phyloP scores from a whole-genome alignment of 1,140 invertebrate genomes.

The Bemisia tabaci region DNA sequence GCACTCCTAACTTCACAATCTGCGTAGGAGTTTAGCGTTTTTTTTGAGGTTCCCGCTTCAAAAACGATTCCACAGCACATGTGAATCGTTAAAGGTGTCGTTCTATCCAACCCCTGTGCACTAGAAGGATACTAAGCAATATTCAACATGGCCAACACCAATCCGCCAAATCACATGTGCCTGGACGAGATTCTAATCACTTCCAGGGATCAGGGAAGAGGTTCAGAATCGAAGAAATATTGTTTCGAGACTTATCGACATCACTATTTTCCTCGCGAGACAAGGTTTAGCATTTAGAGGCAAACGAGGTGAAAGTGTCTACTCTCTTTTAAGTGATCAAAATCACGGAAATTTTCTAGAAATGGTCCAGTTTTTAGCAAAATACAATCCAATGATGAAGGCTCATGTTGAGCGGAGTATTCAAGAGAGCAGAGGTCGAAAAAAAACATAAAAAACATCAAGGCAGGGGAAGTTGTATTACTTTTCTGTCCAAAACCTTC shows the following conservation, averaged over 20 bases:
- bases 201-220: neutral
- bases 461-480: neutral
- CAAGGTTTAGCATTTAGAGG: conserved; percentile 8
- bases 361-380: conserved; percentile 2
- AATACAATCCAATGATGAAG: conserved; percentile 1
- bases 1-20: too few relatives aligned
- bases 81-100: too few relatives aligned
- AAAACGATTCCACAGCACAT: too few relatives aligned
- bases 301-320: neutral
- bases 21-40: too few relatives aligned
- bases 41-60: too few relatives aligned
- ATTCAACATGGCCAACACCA: too few relatives aligned
- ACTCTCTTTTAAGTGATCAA: neutral
- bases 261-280: neutral
- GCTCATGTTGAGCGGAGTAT: neutral
- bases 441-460: conserved; percentile 1
- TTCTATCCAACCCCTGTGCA: too few relatives aligned
- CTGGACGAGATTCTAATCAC: too few relatives aligned
- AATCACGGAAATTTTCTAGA: conserved; percentile 9
- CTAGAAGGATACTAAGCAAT: too few relatives aligned
- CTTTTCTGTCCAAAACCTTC: neutral
- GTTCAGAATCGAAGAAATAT: neutral
- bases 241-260: conserved; percentile 6
- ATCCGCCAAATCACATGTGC: too few relatives aligned
- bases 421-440: conserved; percentile 1